phyloP scores from a whole-genome alignment of 2,888 invertebrate species.

The Sinotaia quadrata region DNA sequence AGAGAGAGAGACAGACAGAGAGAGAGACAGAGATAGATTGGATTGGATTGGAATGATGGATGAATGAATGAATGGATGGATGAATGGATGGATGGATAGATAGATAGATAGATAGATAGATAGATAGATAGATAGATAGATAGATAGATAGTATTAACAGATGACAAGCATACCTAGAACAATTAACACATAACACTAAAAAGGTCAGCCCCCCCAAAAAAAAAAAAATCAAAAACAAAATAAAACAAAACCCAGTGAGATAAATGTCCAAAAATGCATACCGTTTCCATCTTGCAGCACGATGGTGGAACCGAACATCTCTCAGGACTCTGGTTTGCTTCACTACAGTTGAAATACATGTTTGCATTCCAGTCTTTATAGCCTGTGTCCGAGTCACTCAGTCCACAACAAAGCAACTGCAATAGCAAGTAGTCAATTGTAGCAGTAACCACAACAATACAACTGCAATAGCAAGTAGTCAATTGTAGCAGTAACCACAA shows the following conservation, averaged over 20 bases:
- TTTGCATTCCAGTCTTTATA: slow-evolving; percentile 73
- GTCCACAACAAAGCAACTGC: slow-evolving; percentile 73
- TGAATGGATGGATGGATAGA: no score
- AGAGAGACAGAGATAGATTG: slow-evolving; percentile 5
- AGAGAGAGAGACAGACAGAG: background rate
- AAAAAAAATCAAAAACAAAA: background rate
- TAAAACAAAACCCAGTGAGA: background rate
- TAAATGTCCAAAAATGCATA: slow-evolving; percentile 35
- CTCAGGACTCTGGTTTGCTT: slow-evolving; percentile 64
- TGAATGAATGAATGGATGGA: no score
- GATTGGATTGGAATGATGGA: no score
- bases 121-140: no score
- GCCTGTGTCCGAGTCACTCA: slow-evolving; percentile 62
- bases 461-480: no score
- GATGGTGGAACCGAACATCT: slow-evolving; percentile 73
- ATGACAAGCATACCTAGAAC: background rate
- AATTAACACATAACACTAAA: background rate
- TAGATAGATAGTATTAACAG: no score
- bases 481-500: no score
- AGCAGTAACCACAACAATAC: no score
- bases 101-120: no score
- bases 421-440: no score
- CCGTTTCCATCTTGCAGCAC: slow-evolving; percentile 67
- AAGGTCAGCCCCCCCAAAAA: background rate
- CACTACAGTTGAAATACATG: slow-evolving; percentile 72